phyloP scores from a whole-genome alignment of 2,797 vertebrate genomes.

The Labroides dimidiatus region DNA sequence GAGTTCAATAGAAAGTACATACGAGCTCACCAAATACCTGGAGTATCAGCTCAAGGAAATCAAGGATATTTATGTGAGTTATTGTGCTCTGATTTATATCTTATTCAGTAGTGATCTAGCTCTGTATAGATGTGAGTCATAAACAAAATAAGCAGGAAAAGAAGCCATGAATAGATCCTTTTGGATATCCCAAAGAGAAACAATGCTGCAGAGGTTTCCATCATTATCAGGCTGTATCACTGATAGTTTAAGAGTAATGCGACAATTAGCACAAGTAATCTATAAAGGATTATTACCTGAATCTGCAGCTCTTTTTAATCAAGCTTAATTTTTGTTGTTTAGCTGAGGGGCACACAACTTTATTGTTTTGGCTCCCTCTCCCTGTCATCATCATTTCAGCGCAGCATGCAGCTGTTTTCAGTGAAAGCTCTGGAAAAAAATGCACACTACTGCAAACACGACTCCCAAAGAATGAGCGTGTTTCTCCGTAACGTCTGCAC shows the following conservation, averaged over 20 bases:
- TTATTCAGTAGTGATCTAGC: neutral
- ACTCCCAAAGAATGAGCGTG: neutral
- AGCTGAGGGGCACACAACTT: neutral
- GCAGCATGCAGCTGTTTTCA: neutral
- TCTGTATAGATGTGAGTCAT: neutral
- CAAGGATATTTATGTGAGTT: constrained; percentile 95
- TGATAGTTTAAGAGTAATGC: no score
- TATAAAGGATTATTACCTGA: neutral
- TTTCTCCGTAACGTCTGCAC: neutral
- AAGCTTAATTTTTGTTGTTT: neutral
- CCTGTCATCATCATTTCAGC: neutral
- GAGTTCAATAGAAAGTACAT: constrained; percentile 95
- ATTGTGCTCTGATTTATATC: neutral
- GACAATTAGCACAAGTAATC: neutral
- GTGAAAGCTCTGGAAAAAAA: neutral
- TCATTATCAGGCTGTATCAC: no score
- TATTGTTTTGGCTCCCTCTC: neutral
- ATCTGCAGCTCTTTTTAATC: neutral
- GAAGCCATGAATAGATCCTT: neutral
- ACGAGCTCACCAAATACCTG: constrained; percentile 97
- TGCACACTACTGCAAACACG: neutral
- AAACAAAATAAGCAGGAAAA: neutral
- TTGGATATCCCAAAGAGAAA: neutral
- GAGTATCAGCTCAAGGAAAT: constrained; percentile 96
- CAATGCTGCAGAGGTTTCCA: neutral